Conservation (phyloP, 2,888 invertebrate species). For the Chaitophorus viminalis region DNA sequence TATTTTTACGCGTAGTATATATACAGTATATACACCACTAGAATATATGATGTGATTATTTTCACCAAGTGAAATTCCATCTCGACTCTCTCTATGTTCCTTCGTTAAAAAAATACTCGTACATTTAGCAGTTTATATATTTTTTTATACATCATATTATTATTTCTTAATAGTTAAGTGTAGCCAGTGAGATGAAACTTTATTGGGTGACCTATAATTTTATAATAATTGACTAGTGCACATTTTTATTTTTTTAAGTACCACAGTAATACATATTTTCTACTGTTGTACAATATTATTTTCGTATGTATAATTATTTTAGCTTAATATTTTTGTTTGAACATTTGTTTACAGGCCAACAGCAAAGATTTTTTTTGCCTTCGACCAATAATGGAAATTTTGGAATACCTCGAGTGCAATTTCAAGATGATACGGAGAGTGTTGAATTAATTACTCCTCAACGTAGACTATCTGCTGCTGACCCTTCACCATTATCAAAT, state of each 20-base stretch:
- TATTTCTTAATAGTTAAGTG: background rate
- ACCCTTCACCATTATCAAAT: conserved; percentile 13
- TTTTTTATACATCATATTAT: background rate
- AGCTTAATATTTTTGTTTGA: background rate
- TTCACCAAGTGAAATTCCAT: conserved; percentile 56
- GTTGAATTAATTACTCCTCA: conserved; percentile 25
- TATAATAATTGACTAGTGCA: conserved; percentile 1
- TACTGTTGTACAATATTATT: background rate
- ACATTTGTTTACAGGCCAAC: conserved; percentile 41
- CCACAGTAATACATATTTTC: background rate
- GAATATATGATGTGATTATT: conserved; percentile 59
- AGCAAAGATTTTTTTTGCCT: conserved; percentile 51
- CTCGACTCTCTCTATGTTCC: conserved; percentile 40
- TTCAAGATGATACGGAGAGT: conserved; percentile 36
- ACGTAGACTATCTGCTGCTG: conserved; percentile 36
- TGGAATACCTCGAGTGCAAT: background rate
- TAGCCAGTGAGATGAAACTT: background rate
- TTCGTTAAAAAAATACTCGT: conserved; percentile 41
- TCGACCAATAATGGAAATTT: conserved; percentile 43
- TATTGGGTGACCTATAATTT: conserved; percentile 13
- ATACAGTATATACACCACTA: conserved; percentile 42
- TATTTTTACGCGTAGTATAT: conserved; percentile 18
- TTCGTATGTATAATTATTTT: background rate
- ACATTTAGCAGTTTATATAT: conserved; percentile 5
- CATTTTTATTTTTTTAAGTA: background rate